A percentile compares a stretch with the other conserved stretches of the same genome.
Evolutionary conservation across 37 sponge, comb jelly and placozoan species (phyloP).

Genomic region (Bolinopsis microptera): DNA sequence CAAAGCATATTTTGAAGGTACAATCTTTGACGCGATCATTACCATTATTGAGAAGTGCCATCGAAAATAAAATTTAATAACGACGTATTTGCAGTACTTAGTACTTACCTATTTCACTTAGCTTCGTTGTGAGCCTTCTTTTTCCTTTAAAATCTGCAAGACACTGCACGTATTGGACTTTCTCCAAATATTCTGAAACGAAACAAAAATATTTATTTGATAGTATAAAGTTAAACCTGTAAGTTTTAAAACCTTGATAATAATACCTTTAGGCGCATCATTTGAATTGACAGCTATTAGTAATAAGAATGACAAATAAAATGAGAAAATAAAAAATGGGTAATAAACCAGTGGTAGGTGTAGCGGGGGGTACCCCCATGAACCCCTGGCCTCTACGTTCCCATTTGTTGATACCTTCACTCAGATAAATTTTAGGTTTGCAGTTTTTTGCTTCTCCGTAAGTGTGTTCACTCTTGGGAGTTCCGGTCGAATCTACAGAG

Average conservation of each 20-base stretch:
- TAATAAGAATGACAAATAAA: no score
- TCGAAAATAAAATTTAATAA: no score
- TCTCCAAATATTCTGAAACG: conserved; percentile 48
- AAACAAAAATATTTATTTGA: neutral
- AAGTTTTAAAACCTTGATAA: neutral
- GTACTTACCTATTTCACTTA: conserved; percentile 55
- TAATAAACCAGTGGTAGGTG: no score
- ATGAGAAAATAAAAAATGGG: no score
- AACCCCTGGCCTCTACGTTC: neutral
- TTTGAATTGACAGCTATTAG: no score
- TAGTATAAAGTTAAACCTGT: neutral
- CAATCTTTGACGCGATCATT: no score
- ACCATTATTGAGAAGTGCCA: no score
- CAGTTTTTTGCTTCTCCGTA: neutral
- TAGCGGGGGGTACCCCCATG: conserved; percentile 60
- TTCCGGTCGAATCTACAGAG: neutral
- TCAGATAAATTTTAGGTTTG: neutral
- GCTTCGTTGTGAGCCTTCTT: conserved; percentile 18
- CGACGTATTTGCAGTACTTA: no score
- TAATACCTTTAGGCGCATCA: no score
- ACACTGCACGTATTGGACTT: conserved; percentile 46
- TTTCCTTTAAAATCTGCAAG: conserved; percentile 45
- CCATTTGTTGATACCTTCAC: conserved; percentile 39
- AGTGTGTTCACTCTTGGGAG: neutral
- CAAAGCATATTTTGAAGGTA: no score